Percentiles rank a stretch among this genome's conserved stretches.
phyloP scores from a whole-genome alignment of 2,113 vertebrate genomes.

The Colistium nudipinnis region DNA sequence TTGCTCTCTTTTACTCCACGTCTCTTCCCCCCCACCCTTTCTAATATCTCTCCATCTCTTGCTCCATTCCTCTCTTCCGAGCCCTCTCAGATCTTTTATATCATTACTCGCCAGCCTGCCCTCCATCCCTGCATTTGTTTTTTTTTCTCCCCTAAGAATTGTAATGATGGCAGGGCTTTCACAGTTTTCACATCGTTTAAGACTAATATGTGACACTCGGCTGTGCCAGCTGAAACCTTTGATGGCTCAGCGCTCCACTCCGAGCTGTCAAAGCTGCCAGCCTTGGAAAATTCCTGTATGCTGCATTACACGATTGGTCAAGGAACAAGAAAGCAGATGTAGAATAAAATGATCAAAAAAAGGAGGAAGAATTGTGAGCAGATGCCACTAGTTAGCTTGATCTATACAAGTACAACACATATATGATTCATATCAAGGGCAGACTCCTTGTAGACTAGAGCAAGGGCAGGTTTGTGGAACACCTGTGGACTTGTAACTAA shows the following conservation, averaged over 20 bases:
- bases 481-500: conserved; percentile 18
- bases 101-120: conserved; percentile 48
- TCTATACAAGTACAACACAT: conserved; percentile 51
- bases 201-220: conserved; percentile 77
- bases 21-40: conserved; percentile 25
- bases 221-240: conserved; percentile 75
- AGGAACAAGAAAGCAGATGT: conserved; percentile 58
- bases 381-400: conserved; percentile 50
- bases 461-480: conserved; percentile 33
- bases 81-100: conserved; percentile 44
- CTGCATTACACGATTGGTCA: conserved; percentile 69
- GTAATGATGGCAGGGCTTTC: conserved; percentile 74
- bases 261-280: conserved; percentile 71
- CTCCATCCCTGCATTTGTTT: conserved; percentile 46
- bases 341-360: conserved; percentile 45
- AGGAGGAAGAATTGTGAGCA: conserved; percentile 16
- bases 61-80: conserved; percentile 27
- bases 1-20: conserved; percentile 50
- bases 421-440: conserved; percentile 35
- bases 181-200: conserved; percentile 78
- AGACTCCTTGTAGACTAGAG: conserved; percentile 15
- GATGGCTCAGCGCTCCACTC: conserved; percentile 65
- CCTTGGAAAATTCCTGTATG: conserved; percentile 58
- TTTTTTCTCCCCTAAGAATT: conserved; percentile 57
- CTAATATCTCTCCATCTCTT: conserved; percentile 33